phyloP scores from a whole-genome alignment of 2,797 vertebrate species.

The Heterohyrax brucei region DNA sequence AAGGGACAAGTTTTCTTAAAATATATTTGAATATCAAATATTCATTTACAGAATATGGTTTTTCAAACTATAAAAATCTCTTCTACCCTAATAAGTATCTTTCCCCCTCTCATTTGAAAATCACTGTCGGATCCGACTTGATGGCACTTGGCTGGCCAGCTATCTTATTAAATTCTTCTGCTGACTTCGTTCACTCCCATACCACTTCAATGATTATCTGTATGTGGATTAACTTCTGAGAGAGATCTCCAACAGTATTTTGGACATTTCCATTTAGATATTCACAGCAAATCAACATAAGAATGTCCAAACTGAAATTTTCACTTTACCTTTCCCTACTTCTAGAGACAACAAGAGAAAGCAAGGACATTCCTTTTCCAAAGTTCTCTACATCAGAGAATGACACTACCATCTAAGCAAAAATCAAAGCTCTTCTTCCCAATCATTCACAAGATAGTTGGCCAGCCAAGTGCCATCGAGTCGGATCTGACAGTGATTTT shows the following conservation, averaged over 20 bases:
- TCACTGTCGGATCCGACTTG: neutral
- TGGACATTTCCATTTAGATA: neutral
- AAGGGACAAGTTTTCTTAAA: neutral
- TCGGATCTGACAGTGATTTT: neutral
- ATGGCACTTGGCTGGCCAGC: too few relatives aligned
- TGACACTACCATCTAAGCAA: slow-evolving; percentile 25
- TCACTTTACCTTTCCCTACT: neutral
- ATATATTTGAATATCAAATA: slow-evolving; percentile 1
- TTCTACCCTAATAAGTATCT: neutral
- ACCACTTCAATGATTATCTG: neutral
- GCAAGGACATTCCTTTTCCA: neutral
- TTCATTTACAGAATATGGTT: neutral
- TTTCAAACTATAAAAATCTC: slow-evolving; percentile 27
- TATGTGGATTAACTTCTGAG: neutral
- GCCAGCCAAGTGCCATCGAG: too few relatives aligned
- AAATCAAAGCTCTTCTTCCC: neutral
- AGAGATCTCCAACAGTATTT: neutral
- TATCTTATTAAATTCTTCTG: neutral
- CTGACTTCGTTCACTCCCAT: neutral
- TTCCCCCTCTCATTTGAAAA: slow-evolving; percentile 40
- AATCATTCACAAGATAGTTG: neutral
- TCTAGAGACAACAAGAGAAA: slow-evolving; percentile 20
- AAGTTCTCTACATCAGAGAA: neutral
- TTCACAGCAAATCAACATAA: neutral
- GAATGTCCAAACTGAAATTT: slow-evolving; percentile 12